Percentiles rank a stretch among this genome's conserved stretches.
Conservation (phyloP, 2,113 vertebrate species). For the Nettapus auritus region DNA sequence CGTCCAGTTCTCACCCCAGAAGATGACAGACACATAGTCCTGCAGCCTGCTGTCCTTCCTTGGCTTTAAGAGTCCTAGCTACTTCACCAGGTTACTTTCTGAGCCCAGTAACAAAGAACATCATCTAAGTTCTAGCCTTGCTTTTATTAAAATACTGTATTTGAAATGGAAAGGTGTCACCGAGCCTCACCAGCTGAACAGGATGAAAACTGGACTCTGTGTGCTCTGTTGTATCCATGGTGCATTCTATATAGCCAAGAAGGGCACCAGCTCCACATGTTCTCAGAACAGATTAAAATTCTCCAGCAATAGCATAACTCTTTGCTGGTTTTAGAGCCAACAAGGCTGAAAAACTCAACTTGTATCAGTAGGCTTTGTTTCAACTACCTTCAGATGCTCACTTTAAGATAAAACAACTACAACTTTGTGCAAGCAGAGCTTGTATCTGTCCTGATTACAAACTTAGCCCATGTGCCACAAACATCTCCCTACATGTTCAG, state of each 20-base stretch:
- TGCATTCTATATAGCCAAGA: not conserved
- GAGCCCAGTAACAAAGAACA: not conserved
- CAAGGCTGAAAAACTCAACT: not conserved
- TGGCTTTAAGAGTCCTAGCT: not conserved
- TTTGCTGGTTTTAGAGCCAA: not conserved
- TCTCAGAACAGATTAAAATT: not conserved
- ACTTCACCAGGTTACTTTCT: not conserved
- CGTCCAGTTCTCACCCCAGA: not conserved
- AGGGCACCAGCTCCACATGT: not conserved
- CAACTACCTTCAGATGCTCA: not conserved
- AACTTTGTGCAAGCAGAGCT: not conserved
- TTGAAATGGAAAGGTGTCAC: not conserved
- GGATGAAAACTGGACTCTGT: no score
- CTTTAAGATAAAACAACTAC: not conserved
- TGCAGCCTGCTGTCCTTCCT: not conserved
- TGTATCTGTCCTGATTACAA: not conserved
- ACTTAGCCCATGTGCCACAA: fast-evolving
- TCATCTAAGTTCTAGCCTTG: not conserved
- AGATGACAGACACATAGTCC: not conserved
- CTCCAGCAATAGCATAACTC: not conserved
- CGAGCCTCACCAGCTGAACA: not conserved
- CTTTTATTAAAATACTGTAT: not conserved
- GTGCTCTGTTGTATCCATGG: not conserved
- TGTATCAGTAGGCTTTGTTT: not conserved
- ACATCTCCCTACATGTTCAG: no score